A percentile compares a stretch with the other conserved stretches of the same genome.
Conservation (phyloP, 2,113 vertebrate species). For the Diphyllodes magnificus region DNA sequence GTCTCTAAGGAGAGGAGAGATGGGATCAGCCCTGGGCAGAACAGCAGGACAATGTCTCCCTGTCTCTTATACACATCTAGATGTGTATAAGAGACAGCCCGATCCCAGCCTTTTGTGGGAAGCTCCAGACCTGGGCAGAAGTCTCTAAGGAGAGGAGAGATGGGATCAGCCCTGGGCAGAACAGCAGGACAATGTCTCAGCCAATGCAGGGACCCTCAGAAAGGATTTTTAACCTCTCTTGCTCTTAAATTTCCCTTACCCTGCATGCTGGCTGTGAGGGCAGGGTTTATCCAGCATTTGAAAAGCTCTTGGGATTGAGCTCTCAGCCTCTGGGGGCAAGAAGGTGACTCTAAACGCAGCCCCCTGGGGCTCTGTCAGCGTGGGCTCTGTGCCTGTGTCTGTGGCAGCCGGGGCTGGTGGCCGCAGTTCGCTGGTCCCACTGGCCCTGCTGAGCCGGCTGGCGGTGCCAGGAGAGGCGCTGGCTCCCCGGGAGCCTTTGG, state of each 20-base stretch:
- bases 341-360: neutral
- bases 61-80: too few relatives aligned
- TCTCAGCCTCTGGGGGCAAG: neutral
- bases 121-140: neutral
- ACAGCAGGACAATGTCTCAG: neutral
- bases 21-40: neutral
- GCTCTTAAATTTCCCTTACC: neutral
- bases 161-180: neutral
- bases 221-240: neutral
- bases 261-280: fast-evolving
- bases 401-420: neutral
- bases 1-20: neutral
- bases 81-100: too few relatives aligned
- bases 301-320: neutral
- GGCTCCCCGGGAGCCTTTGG: neutral
- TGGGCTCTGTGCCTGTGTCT: neutral
- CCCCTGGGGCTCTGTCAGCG: neutral
- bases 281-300: neutral
- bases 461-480: neutral
- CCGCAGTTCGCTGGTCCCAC: neutral
- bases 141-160: neutral
- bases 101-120: neutral
- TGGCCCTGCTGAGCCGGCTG: neutral
- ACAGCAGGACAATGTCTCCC: too few relatives aligned
- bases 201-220: neutral